Base-by-base conservation (phyloP, 2,797 vertebrate genomes). In the Micromesistius poutassou region DNA sequence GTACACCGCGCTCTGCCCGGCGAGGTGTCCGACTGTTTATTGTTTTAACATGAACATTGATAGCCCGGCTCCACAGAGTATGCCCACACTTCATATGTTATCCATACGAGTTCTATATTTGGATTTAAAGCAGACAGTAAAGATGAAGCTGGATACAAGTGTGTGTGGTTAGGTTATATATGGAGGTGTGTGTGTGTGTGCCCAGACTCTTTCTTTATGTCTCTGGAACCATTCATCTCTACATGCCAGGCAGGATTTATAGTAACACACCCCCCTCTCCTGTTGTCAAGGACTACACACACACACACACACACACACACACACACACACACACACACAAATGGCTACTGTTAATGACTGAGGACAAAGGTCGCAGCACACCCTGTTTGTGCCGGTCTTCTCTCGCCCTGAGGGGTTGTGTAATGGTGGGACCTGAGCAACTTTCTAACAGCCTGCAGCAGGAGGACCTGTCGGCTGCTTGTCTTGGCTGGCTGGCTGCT, bases 291-390 rank as follows among this genome's bases (percentile, higher is more conserved):
- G n/a, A n/a, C n/a, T n/a, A n/a, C 76, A 83, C 83, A 77, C 85
- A 86, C 62, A 55, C 40, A 77, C 40, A 50, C 62, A 70, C 72
- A 74, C 55, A 74, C 28, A 86, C 46, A 55, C 70, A 77, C 62
- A 68, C 35, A 74, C 55, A 74, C 55, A 68, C 66, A 30, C 28
- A 79, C 80, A 46, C 28, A 78, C 78, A 83, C 83, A 78, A 83
- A 86, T 50, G 81, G 81, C 78, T 81, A 72, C 82, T 78, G 81
- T 72, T 83, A 87, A 88, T 77, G 80, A 85, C 84, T 85, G 79
- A 73, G 88, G 87, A 86, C 92, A 93, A 93, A 92, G 91, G 89
- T 92, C 87, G 87, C 76, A 78, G 83, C 85, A 86, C 87, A 78
- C 87, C 89, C 88, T 83, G 38, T 62, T 80, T 79, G 12, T 42